phyloP scores from a whole-genome alignment of 2,797 vertebrate species.

The Mus caroli region DNA sequence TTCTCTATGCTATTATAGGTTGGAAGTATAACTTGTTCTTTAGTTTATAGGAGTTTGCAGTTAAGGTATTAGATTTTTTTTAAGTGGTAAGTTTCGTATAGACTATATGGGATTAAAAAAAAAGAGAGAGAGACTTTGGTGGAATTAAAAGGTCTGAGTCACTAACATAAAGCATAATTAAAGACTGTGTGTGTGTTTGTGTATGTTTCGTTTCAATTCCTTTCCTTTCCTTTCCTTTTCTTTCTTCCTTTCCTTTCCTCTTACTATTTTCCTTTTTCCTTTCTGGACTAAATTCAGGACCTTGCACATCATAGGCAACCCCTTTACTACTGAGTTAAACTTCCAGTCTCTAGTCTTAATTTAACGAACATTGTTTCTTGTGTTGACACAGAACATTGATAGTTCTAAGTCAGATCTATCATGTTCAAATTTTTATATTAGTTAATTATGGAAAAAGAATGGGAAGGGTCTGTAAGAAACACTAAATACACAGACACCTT shows the following conservation, averaged over 20 bases:
- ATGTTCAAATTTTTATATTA: neutral
- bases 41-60: neutral
- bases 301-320: neutral
- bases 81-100: neutral
- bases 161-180: neutral
- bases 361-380: neutral
- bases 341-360: neutral
- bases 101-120: neutral
- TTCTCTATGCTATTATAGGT: neutral
- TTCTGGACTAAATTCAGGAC: neutral
- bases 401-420: neutral
- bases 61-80: neutral
- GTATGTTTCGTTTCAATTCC: too few species aligned
- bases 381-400: neutral
- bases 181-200: neutral
- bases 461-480: neutral
- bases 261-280: neutral
- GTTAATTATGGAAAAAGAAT: neutral
- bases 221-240: neutral
- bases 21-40: neutral
- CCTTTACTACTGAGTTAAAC: neutral
- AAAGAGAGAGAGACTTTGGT: neutral
- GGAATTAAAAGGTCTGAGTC: neutral
- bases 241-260: too few species aligned
- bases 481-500: neutral